Conservation (phyloP, 2,113 vertebrate species). For the Nasalis larvatus region DNA sequence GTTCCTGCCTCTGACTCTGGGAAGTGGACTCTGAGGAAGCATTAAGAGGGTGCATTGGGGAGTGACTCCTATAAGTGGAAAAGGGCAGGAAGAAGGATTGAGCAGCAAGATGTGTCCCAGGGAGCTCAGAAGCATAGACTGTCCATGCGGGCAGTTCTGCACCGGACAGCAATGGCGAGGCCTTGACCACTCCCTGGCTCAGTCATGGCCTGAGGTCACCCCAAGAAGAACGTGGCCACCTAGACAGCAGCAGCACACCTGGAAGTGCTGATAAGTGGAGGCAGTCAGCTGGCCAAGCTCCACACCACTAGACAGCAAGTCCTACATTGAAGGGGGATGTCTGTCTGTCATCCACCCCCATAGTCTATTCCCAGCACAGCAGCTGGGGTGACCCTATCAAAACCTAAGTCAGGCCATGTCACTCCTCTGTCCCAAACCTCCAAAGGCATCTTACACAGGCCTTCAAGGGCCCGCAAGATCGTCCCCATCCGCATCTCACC, state of each 20-base stretch:
- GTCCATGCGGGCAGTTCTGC: neutral
- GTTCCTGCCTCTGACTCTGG: neutral
- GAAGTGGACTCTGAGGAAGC: neutral
- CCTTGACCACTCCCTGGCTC: neutral
- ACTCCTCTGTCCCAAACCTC: neutral
- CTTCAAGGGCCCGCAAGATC: neutral
- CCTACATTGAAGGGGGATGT: neutral
- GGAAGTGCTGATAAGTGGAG: too few species aligned
- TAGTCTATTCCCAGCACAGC: neutral
- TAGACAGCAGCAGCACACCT: neutral
- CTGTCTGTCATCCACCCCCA: neutral
- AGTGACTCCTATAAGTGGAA: neutral
- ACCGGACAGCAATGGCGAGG: neutral
- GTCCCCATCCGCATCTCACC: neutral
- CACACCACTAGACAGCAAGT: neutral
- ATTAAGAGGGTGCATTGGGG: neutral
- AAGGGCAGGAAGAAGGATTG: neutral
- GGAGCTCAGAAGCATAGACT: neutral
- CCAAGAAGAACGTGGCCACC: neutral
- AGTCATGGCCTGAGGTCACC: neutral
- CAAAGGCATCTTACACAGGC: neutral
- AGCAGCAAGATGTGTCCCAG: neutral
- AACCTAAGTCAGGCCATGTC: neutral
- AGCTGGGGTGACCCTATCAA: neutral
- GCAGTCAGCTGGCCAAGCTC: neutral